These are phyloP conservation scores for Adoxophyes honmai DNA, from an alignment of 1,140 invertebrate species.

Conservation along the genomic window DNA sequence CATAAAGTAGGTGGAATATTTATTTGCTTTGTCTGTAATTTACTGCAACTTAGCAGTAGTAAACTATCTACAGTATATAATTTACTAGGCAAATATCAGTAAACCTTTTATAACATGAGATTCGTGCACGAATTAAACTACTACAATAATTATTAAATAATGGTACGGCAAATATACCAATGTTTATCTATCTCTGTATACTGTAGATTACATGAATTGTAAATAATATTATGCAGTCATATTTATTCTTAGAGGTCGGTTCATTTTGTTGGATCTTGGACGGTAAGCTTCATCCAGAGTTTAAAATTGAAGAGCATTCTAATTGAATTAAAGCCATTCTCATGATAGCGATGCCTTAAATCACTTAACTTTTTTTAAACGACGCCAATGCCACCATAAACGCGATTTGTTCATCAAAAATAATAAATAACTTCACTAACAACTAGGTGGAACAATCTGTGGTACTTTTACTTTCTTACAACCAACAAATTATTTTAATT, in stretches of 20 bases:
- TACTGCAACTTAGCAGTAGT: conserved; percentile 5
- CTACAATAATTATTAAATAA: conserved; percentile 24
- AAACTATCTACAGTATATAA: neutral
- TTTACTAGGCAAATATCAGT: neutral
- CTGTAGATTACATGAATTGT: conserved; percentile 8
- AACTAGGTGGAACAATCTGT: no score
- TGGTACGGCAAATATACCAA: conserved; percentile 8
- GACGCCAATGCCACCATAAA: no score
- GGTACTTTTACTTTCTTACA: no score
- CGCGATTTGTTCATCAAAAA: no score
- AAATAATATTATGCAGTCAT: conserved; percentile 10
- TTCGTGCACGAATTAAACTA: conserved; percentile 46
- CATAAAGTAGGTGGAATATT: neutral
- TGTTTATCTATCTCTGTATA: conserved; percentile 14
- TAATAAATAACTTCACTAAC: no score
- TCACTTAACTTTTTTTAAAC: no score
- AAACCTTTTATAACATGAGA: conserved; percentile 29
- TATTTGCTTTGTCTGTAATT: neutral
- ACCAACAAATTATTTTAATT: no score
- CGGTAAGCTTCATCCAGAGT: conserved; percentile 24
- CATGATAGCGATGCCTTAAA: no score
- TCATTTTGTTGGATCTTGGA: conserved; percentile 31
- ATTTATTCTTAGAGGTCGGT: conserved; percentile 11
- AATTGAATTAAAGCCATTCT: no score
- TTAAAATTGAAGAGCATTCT: no score